Evolutionary conservation across 2,888 invertebrate genomes (phyloP).

Genomic region (Athalia circularis): DNA sequence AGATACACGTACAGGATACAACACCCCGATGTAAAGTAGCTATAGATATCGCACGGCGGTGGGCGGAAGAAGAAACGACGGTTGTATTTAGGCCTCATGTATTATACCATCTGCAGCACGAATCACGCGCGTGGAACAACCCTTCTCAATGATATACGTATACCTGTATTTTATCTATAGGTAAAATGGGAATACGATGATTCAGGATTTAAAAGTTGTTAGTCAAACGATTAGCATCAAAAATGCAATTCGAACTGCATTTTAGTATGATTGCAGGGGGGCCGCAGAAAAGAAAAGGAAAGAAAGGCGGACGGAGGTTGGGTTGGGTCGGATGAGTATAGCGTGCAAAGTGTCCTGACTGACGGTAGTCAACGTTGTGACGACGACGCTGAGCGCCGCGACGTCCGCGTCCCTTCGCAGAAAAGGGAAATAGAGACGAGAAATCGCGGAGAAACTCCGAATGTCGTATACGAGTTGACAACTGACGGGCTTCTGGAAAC

Average conservation of each 20-base stretch:
- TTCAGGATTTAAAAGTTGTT: constrained; percentile 23
- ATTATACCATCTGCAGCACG: background rate
- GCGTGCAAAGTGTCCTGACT: constrained; percentile 9
- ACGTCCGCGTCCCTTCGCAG: constrained; percentile 13
- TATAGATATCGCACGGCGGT: constrained; percentile 5
- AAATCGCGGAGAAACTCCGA: background rate
- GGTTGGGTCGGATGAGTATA: background rate
- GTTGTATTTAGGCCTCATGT: background rate
- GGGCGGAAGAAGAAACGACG: background rate
- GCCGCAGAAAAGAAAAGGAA: background rate
- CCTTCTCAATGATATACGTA: too few relatives aligned
- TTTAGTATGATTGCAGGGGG: constrained; percentile 19
- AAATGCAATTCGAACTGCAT: constrained; percentile 38
- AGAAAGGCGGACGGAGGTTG: too few relatives aligned
- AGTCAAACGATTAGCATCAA: constrained; percentile 12
- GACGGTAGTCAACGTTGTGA: background rate
- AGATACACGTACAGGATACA: background rate
- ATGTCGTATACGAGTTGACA: background rate
- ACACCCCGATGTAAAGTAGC: background rate
- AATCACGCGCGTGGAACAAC: too few relatives aligned
- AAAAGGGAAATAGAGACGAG: background rate
- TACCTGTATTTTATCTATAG: too few relatives aligned
- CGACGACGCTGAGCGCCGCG: constrained; percentile 20
- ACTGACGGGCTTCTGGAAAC: background rate
- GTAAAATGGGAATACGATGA: background rate